Conservation (phyloP, 2,888 invertebrate genomes). For the Heterodera filipjevi region DNA sequence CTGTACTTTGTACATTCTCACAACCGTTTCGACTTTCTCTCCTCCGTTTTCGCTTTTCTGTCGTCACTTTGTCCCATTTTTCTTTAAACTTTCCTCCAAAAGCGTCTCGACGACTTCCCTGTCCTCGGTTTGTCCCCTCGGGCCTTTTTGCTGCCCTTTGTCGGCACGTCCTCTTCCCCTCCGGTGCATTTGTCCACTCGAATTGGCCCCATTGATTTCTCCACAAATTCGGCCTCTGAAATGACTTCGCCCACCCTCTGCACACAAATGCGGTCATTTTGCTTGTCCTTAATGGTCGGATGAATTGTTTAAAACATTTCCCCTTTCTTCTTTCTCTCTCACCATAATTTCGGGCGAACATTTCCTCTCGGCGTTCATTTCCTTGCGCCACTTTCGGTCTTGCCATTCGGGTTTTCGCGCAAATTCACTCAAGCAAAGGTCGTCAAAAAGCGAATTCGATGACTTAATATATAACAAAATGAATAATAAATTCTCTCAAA, state of each 20-base stretch:
- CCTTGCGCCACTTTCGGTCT: neutral
- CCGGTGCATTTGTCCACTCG: conserved; percentile 4
- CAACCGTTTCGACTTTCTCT: too few species aligned
- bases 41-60: neutral
- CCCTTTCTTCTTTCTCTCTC: neutral
- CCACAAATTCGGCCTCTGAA: neutral
- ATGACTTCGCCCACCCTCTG: neutral
- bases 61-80: neutral
- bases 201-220: neutral
- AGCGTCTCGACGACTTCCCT: neutral
- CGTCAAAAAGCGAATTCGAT: neutral
- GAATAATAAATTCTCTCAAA: neutral
- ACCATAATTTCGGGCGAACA: neutral
- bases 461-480: neutral
- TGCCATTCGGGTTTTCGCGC: neutral
- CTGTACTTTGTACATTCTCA: too few species aligned
- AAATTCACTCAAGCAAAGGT: neutral
- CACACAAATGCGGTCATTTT: neutral
- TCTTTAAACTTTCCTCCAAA: neutral
- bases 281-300: neutral
- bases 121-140: neutral
- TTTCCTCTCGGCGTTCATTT: neutral
- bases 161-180: neutral
- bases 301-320: neutral
- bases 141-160: neutral